These are phyloP conservation scores for Zosterops japonicus DNA, from an alignment of 2,113 vertebrate species.

Conservation along the genomic window DNA sequence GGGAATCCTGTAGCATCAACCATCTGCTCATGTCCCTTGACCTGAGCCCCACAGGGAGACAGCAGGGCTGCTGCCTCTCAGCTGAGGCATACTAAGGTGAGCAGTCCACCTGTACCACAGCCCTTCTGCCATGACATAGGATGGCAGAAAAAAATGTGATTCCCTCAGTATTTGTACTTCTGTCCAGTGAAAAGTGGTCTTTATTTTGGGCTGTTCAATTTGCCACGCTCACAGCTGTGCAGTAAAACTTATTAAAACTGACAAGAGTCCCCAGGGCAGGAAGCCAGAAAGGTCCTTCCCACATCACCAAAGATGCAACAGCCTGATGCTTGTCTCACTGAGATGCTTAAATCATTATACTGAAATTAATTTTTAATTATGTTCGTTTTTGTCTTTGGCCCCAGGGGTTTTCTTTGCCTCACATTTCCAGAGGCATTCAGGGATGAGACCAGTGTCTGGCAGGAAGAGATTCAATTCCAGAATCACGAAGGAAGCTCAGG, in stretches of 20 bases:
- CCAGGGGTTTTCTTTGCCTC: background rate
- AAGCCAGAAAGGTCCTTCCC: constrained; percentile 50
- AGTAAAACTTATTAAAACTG: constrained; percentile 58
- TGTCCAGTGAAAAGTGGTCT: constrained; percentile 17
- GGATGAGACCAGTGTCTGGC: background rate
- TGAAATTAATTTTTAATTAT: constrained; percentile 38
- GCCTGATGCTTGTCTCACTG: constrained; percentile 4
- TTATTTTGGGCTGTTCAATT: constrained; percentile 36
- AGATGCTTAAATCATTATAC: background rate
- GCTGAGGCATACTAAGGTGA: background rate
- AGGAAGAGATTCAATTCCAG: background rate
- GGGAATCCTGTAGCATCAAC: background rate
- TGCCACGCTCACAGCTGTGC: background rate
- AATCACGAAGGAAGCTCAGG: background rate
- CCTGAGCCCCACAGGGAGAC: background rate
- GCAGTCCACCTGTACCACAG: background rate
- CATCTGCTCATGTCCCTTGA: background rate
- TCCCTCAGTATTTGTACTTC: background rate
- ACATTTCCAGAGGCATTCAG: background rate
- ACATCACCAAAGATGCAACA: background rate
- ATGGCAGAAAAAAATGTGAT: background rate
- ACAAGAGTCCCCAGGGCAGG: constrained; percentile 30
- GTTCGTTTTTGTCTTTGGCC: background rate
- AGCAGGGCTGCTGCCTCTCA: background rate
- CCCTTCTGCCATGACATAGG: background rate